phyloP scores from a whole-genome alignment of 2,113 vertebrate genomes.

The Holacanthus passer region DNA sequence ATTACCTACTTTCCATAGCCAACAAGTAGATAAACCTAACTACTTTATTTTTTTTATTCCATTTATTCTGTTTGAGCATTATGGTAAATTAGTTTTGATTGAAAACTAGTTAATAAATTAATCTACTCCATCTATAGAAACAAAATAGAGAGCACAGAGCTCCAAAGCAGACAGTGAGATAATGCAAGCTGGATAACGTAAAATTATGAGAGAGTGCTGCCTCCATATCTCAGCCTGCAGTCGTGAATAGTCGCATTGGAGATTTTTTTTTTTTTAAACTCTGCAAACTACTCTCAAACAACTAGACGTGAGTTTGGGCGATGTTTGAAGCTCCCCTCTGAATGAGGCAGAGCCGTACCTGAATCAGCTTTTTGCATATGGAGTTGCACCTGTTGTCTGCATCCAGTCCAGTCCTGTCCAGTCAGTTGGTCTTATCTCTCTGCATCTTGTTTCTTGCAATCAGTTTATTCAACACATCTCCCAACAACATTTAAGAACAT shows the following conservation, averaged over 20 bases:
- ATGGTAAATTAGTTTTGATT: no score
- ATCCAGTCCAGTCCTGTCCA: constrained; percentile 21
- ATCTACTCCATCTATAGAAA: neutral
- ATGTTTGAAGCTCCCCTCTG: constrained; percentile 27
- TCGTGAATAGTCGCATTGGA: neutral
- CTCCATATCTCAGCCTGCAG: neutral
- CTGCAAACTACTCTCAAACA: neutral
- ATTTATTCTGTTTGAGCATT: neutral
- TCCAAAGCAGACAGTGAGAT: no score
- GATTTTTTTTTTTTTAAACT: constrained; percentile 10
- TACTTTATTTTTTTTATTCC: neutral
- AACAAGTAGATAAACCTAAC: neutral
- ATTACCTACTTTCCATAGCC: neutral
- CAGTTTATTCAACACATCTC: constrained; percentile 38
- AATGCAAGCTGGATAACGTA: neutral
- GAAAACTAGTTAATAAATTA: no score
- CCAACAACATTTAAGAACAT: constrained; percentile 29
- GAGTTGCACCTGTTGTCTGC: constrained; percentile 63
- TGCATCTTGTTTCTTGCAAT: constrained; percentile 27
- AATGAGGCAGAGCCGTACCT: constrained; percentile 19
- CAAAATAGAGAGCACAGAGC: neutral
- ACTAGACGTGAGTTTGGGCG: neutral
- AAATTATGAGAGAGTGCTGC: neutral
- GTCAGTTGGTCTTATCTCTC: constrained; percentile 28
- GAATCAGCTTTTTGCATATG: constrained; percentile 57